A percentile compares a stretch with the other conserved stretches of the same genome.
These are phyloP conservation scores for Masticophis lateralis DNA, from an alignment of 2,797 vertebrate genomes.

Conservation along the genomic window DNA sequence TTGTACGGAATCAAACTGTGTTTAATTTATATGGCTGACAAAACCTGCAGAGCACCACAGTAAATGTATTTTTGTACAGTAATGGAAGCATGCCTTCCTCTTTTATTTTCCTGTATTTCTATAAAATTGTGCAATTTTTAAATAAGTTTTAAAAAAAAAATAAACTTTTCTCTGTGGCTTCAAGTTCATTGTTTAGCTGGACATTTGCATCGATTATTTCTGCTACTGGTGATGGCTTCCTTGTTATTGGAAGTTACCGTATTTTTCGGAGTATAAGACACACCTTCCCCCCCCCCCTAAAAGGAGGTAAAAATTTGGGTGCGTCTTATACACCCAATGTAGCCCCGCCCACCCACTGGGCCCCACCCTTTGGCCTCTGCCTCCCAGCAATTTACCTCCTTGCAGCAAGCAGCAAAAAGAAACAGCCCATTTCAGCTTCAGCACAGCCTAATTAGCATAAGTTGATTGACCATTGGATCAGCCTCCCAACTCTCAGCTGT, in stretches of 20 bases:
- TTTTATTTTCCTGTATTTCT: constrained; percentile 74
- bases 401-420: too few relatives aligned
- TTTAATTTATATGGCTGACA: constrained; percentile 64
- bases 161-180: constrained; percentile 76
- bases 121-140: constrained; percentile 73
- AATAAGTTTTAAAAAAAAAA: constrained; percentile 74
- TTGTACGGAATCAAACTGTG: constrained; percentile 53
- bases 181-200: constrained; percentile 59
- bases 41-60: constrained; percentile 67
- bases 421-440: too few relatives aligned
- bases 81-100: constrained; percentile 75
- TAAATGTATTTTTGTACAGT: constrained; percentile 75
- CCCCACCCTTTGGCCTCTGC: too few relatives aligned
- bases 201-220: constrained; percentile 37
- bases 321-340: too few relatives aligned
- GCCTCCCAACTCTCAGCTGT: too few relatives aligned
- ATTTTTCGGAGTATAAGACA: too few relatives aligned
- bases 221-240: constrained; percentile 21
- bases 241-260: not conserved
- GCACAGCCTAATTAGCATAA: too few relatives aligned
- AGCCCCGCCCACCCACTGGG: too few relatives aligned
- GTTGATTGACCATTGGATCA: too few relatives aligned
- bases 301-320: too few relatives aligned
- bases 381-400: too few relatives aligned
- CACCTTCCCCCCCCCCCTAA: too few relatives aligned